phyloP scores from a whole-genome alignment of 2,113 vertebrate genomes.

The Collichthys lucidus region DNA sequence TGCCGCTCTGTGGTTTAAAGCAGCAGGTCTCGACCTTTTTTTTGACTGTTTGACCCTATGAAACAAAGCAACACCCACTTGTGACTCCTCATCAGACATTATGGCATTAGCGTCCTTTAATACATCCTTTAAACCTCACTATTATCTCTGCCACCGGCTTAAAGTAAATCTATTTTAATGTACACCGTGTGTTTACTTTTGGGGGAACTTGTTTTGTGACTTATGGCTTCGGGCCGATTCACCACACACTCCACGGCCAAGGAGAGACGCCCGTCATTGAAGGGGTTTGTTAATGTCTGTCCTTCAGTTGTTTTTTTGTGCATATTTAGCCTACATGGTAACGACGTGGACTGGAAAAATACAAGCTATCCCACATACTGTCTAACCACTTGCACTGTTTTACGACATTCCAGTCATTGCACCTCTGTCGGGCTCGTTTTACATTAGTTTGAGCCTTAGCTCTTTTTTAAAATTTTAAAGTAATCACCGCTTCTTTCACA shows the following conservation, averaged over 20 bases:
- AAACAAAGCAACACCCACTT: constrained; percentile 5
- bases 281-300: neutral
- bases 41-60: constrained; percentile 23
- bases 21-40: neutral
- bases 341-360: neutral
- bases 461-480: neutral
- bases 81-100: neutral
- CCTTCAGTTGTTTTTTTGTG: neutral
- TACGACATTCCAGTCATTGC: constrained; percentile 10
- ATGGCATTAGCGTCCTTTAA: neutral
- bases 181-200: neutral
- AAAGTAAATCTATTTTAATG: neutral
- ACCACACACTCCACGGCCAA: neutral
- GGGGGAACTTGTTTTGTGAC: neutral
- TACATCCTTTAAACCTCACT: neutral
- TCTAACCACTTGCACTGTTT: constrained; percentile 3
- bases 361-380: neutral
- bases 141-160: neutral
- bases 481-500: neutral
- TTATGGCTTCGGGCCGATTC: neutral
- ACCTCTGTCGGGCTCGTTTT: neutral
- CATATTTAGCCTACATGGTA: neutral
- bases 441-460: constrained; percentile 1
- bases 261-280: neutral
- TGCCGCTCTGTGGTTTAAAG: neutral